Conservation (phyloP, 2,888 invertebrate species). For the Agrotis ipsilon region DNA sequence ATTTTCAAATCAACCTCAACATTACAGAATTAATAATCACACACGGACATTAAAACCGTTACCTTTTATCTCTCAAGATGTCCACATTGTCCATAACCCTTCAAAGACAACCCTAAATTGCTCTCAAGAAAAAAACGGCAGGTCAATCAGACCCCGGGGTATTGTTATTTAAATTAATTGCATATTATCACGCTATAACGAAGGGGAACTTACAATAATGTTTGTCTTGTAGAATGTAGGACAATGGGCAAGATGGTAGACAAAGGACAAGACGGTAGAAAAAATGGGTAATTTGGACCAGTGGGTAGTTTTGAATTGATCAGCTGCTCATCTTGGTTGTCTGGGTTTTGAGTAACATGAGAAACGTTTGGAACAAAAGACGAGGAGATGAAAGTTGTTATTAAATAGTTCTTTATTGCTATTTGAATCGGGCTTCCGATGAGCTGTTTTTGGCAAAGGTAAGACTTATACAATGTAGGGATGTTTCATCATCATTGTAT, state of each 20-base stretch:
- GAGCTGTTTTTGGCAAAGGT: no score
- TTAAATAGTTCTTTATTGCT: neutral
- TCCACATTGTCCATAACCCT: conserved; percentile 53
- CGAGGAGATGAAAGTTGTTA: neutral
- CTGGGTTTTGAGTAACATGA: conserved; percentile 38
- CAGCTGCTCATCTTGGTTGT: conserved; percentile 36
- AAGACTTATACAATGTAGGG: no score
- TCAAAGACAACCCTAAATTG: conserved; percentile 56
- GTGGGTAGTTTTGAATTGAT: conserved; percentile 47
- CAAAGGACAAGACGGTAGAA: conserved; percentile 64
- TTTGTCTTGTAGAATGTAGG: conserved; percentile 70
- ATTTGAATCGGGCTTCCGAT: no score
- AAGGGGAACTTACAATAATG: conserved; percentile 71
- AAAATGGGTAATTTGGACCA: conserved; percentile 58
- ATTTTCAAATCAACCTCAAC: neutral
- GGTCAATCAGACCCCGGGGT: conserved; percentile 65
- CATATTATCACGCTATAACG: conserved; percentile 58
- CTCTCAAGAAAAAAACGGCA: conserved; percentile 64
- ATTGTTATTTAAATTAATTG: conserved; percentile 83
- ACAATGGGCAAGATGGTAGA: conserved; percentile 65
- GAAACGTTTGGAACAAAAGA: conserved; percentile 27
- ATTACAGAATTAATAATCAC: neutral
- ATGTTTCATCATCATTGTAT: no score
- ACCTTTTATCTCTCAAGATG: conserved; percentile 54
- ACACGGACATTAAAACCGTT: conserved; percentile 45